A percentile compares a stretch with the other conserved stretches of the same genome.
Conservation (phyloP, 1,140 invertebrate genomes). For the Phenacoccus solenopsis region DNA sequence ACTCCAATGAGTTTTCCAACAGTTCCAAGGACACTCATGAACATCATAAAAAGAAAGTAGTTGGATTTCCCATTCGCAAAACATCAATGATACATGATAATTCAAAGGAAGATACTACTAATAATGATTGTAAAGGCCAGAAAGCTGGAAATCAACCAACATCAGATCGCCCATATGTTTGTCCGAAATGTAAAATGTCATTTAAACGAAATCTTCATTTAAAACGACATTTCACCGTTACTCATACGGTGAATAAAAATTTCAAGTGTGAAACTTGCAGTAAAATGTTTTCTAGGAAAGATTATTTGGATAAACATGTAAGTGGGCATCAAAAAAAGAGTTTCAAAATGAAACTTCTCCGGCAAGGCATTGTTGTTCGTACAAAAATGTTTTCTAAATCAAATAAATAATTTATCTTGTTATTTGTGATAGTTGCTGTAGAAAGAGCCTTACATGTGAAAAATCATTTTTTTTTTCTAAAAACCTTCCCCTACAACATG, state of each 20-base stretch:
- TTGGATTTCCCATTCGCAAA: too few species aligned
- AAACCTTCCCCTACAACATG: too few species aligned
- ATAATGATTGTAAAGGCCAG: background rate
- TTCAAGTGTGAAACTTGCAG: background rate
- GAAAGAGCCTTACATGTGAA: too few species aligned
- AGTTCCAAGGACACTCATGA: too few species aligned
- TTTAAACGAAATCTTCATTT: slow-evolving; percentile 2
- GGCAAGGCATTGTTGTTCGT: background rate
- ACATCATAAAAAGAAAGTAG: too few species aligned
- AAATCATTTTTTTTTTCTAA: too few species aligned
- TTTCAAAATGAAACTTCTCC: background rate
- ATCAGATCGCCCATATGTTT: background rate
- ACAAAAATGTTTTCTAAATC: background rate
- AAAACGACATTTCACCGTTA: background rate
- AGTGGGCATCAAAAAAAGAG: background rate
- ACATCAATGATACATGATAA: too few species aligned
- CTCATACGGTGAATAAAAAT: background rate
- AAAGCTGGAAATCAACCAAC: background rate
- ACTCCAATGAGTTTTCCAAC: too few species aligned
- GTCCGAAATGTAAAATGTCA: background rate
- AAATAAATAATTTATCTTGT: too few species aligned
- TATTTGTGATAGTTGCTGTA: too few species aligned
- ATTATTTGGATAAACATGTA: slow-evolving; percentile 6
- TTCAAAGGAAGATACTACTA: too few species aligned
- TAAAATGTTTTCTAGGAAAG: background rate